Conservation (phyloP, 2,888 invertebrate species). For the Chloroclysta siterata region DNA sequence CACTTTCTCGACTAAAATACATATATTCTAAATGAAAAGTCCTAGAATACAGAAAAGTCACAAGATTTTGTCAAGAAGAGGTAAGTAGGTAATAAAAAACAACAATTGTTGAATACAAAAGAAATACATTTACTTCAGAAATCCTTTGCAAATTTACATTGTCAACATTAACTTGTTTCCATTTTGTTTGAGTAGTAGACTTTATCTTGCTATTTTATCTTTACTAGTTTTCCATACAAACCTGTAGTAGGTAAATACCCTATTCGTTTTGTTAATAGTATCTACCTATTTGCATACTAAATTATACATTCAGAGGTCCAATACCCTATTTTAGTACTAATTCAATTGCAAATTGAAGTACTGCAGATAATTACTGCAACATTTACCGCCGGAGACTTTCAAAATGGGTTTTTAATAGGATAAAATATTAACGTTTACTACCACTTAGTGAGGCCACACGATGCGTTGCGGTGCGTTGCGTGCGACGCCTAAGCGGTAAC, state of each 20-base stretch:
- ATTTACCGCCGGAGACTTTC: constrained; percentile 36
- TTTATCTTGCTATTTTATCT: constrained; percentile 8
- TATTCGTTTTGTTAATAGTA: constrained; percentile 6
- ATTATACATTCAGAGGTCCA: constrained; percentile 8
- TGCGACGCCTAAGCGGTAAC: too few species aligned
- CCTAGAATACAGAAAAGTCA: too few species aligned
- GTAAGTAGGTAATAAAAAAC: too few species aligned
- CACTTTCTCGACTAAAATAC: too few species aligned
- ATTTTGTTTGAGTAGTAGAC: neutral
- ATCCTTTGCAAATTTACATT: neutral
- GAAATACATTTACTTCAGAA: too few species aligned
- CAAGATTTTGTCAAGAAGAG: too few species aligned
- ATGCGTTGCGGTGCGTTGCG: too few species aligned
- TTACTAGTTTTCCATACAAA: constrained; percentile 1
- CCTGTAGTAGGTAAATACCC: too few species aligned
- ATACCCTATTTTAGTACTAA: constrained; percentile 17
- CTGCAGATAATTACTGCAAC: constrained; percentile 35
- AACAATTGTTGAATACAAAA: too few species aligned
- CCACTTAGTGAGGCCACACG: constrained; percentile 51
- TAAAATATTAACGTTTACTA: constrained; percentile 58
- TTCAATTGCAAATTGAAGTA: constrained; percentile 28
- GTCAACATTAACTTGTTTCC: neutral
- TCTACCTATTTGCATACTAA: constrained; percentile 10
- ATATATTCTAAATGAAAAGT: too few species aligned
- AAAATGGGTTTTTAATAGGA: constrained; percentile 39